Conservation (phyloP, 2,113 vertebrate species). For the Calonectris borealis region DNA sequence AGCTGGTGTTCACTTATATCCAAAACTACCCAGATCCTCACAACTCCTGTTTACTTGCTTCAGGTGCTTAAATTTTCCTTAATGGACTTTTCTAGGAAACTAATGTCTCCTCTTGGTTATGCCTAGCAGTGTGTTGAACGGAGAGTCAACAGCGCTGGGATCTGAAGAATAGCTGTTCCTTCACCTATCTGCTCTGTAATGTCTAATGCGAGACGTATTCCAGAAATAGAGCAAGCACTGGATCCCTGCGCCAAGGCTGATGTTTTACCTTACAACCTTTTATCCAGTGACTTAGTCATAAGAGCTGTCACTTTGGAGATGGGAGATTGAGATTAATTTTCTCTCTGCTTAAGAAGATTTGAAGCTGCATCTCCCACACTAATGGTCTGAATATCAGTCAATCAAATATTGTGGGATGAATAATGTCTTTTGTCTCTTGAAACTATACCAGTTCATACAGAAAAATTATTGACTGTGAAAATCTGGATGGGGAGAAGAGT, state of each 20-base stretch:
- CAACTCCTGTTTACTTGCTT: background rate
- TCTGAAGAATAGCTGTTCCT: background rate
- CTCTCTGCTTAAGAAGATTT: background rate
- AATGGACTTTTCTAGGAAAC: background rate
- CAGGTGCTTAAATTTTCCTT: background rate
- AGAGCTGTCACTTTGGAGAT: background rate
- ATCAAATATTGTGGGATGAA: background rate
- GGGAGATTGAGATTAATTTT: background rate
- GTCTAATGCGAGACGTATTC: background rate
- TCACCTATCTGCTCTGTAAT: background rate
- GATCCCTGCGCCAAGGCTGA: background rate
- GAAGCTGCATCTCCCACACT: background rate
- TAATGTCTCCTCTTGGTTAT: background rate
- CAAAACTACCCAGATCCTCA: background rate
- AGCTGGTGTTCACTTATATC: background rate
- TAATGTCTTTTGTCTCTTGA: background rate
- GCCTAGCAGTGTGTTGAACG: background rate
- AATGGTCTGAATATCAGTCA: background rate
- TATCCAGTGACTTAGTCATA: background rate
- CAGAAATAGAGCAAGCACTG: background rate
- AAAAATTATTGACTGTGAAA: background rate
- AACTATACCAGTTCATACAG: background rate
- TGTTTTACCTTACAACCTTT: background rate
- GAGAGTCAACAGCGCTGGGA: fast-evolving
- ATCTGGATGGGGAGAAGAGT: background rate